phyloP scores from a whole-genome alignment of 2,888 invertebrate genomes.

The Protophormia terraenovae region DNA sequence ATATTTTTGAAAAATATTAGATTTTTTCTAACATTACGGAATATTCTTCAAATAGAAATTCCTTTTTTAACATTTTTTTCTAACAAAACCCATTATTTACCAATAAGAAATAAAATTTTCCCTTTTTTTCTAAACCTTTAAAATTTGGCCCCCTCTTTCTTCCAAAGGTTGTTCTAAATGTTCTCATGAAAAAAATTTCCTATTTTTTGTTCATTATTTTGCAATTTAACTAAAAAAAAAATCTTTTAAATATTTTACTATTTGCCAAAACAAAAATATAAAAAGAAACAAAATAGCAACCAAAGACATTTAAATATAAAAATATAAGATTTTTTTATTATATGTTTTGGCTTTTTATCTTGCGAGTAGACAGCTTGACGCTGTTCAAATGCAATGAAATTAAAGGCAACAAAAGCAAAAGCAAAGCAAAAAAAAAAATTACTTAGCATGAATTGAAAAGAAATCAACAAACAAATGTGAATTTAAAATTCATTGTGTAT shows the following conservation, averaged over 20 bases:
- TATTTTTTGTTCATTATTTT: conserved; percentile 4
- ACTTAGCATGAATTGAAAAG: conserved; percentile 27
- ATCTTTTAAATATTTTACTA: conserved; percentile 11
- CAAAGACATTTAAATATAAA: conserved; percentile 6
- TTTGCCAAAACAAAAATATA: conserved; percentile 21
- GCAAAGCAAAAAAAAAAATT: not conserved
- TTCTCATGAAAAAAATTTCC: not conserved
- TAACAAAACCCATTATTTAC: too few relatives aligned
- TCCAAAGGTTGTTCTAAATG: not conserved
- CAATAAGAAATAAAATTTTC: too few relatives aligned
- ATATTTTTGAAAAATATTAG: too few relatives aligned
- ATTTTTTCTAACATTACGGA: too few relatives aligned
- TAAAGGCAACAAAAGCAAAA: conserved; percentile 3
- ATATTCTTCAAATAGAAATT: not conserved
- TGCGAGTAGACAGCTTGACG: conserved; percentile 63
- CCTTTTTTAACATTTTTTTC: too few relatives aligned
- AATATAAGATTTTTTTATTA: not conserved
- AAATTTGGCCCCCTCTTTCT: not conserved
- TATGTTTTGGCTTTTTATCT: conserved; percentile 20
- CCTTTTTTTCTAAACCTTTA: too few relatives aligned
- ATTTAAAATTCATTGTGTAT: conserved; percentile 45
- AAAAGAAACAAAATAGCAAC: conserved; percentile 13
- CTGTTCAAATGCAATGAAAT: conserved; percentile 56
- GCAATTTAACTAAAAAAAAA: conserved; percentile 28
- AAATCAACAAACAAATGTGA: conserved; percentile 36